Percentiles rank a stretch among this genome's conserved stretches.
These are phyloP conservation scores for Horisme vitalbata DNA, from an alignment of 2,888 invertebrate species.

Conservation along the genomic window DNA sequence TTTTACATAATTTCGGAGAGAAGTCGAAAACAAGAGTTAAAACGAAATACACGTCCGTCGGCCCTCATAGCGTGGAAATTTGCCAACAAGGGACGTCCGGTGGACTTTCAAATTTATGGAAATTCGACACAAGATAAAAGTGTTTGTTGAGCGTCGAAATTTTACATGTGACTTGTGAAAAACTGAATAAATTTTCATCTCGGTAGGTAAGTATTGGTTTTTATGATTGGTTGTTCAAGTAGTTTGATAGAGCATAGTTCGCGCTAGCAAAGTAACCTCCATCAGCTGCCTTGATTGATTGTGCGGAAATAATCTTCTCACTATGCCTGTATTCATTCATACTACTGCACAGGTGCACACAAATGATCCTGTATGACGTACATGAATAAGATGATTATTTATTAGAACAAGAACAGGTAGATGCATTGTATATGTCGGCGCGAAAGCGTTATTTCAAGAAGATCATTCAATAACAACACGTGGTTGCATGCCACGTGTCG, in stretches of 20 bases:
- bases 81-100: conserved; percentile 61
- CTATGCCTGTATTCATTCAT: conserved; percentile 44
- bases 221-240: conserved; percentile 53
- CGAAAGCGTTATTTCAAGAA: no score
- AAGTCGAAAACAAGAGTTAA: conserved; percentile 39
- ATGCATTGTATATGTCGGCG: conserved; percentile 13
- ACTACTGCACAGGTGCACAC: conserved; percentile 38
- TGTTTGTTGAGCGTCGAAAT: conserved; percentile 59
- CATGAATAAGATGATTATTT: conserved; percentile 33
- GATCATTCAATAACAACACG: no score
- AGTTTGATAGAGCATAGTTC: conserved; percentile 56
- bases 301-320: conserved; percentile 68
- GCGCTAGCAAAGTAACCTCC: conserved; percentile 60
- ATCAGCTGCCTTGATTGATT: conserved; percentile 72
- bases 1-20: conserved; percentile 33
- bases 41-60: conserved; percentile 48
- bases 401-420: conserved; percentile 30
- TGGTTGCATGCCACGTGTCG: no score
- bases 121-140: conserved; percentile 65
- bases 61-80: conserved; percentile 57
- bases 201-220: conserved; percentile 41
- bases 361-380: conserved; percentile 27
- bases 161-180: conserved; percentile 50
- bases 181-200: conserved; percentile 49
- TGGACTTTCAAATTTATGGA: conserved; percentile 68